Conservation (phyloP, 2,888 invertebrate species). For the Pristionchus entomophagus region DNA sequence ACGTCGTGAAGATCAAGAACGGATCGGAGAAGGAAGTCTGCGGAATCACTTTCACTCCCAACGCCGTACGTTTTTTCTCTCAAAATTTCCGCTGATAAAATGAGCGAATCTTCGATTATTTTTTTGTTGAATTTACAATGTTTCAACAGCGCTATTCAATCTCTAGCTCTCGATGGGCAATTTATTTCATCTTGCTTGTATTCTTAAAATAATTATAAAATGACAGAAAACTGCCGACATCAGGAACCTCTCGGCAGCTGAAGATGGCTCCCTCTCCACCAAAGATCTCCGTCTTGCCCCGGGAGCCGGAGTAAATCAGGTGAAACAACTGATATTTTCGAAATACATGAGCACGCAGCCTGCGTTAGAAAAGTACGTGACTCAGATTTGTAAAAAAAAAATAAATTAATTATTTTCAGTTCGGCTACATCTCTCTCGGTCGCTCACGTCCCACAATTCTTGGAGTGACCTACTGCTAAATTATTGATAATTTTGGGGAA, state of each 20-base stretch:
- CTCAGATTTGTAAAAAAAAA: not conserved
- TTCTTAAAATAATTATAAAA: too few species aligned
- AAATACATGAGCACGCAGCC: too few species aligned
- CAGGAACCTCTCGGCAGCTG: not conserved
- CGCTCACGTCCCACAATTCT: not conserved
- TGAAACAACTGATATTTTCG: not conserved
- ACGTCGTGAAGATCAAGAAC: constrained; percentile 9
- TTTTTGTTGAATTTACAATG: too few species aligned
- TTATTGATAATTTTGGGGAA: too few species aligned
- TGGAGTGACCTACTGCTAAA: not conserved
- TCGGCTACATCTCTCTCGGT: not conserved
- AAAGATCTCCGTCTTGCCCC: not conserved
- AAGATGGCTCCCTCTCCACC: not conserved
- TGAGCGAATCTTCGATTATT: too few species aligned
- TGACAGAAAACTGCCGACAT: not conserved
- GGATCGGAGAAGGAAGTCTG: not conserved
- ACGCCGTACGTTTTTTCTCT: not conserved
- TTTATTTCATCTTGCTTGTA: too few species aligned
- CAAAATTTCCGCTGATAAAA: too few species aligned
- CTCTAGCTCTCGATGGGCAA: too few species aligned
- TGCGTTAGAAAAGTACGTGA: not conserved
- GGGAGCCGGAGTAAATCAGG: not conserved
- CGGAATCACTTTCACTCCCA: constrained; percentile 4
- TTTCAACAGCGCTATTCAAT: too few species aligned
- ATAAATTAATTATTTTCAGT: not conserved